Evolutionary conservation across 2,888 invertebrate species (phyloP).

Genomic region (Teleiodes luculella): DNA sequence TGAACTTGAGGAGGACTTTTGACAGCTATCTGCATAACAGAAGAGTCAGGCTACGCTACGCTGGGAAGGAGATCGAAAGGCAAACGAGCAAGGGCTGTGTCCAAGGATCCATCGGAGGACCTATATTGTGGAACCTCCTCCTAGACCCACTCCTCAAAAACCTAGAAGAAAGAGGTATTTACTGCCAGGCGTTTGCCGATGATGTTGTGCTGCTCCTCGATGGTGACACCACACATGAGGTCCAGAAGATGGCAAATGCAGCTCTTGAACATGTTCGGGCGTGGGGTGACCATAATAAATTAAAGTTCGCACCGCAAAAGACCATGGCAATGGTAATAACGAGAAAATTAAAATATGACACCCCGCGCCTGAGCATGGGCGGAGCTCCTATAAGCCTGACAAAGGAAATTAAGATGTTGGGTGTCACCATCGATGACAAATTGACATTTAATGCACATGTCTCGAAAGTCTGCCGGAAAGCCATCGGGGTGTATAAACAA

Average conservation of each 20-base stretch:
- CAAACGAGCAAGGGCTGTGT: neutral
- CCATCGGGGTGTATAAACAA: too few species aligned
- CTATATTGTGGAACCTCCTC: neutral
- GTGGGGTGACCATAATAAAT: neutral
- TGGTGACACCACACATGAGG: slow-evolving; percentile 5
- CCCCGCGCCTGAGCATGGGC: slow-evolving; percentile 1
- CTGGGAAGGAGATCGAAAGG: neutral
- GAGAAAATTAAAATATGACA: neutral
- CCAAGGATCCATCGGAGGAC: neutral
- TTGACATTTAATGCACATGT: neutral
- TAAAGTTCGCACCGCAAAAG: neutral
- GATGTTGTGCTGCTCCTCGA: neutral
- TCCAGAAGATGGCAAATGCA: neutral
- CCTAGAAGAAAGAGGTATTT: neutral
- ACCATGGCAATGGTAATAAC: neutral
- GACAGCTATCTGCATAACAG: too few species aligned
- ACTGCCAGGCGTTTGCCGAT: neutral
- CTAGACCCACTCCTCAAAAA: neutral
- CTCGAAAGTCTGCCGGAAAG: too few species aligned
- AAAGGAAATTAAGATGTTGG: slow-evolving; percentile 18
- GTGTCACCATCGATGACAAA: neutral
- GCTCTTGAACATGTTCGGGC: too few species aligned
- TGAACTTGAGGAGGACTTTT: too few species aligned
- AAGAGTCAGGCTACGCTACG: slow-evolving; percentile 1
- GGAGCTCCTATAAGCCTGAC: slow-evolving; percentile 8